Base-by-base conservation (phyloP, 1,140 invertebrate genomes). In the Chionoecetes opilio region DNA sequence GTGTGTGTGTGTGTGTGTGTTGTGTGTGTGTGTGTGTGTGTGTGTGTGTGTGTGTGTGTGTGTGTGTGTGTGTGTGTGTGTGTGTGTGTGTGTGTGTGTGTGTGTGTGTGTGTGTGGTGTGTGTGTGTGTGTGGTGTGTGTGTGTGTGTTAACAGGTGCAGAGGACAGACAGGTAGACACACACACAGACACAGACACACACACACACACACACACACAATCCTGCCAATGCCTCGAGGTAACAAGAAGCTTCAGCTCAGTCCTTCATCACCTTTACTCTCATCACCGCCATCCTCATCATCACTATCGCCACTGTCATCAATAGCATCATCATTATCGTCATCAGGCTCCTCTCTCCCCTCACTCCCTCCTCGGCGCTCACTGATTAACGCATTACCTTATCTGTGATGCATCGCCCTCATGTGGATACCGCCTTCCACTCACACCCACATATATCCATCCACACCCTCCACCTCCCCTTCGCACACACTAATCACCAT, bases 171-270 rank as follows among this genome's bases (percentile, higher is more conserved):
- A 87, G 31, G 35, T 32, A 87, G 31, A 87, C 85, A 87, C 85
- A 87, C 85, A 87, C 85, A 87, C 85, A 87, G 31, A 87, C 85
- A 87, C 85, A 87, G 31, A 87, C 85, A 87, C 85, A 87, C 85
- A 87, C 85, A 87, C 85, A 87, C 85, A 87, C 85, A 87, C 85
- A 87, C 2, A 87, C 29, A 87, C 26, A 32, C 26, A 87, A 17
- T 21, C 29, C 31, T 87, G 85, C 37, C 37, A 87, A 14, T 32
- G 35, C 85, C 85, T 87, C 32, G 17, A 35, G 37, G 86, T 37
- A 38, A 37, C 86, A 38, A 8, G 2, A 29, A 26, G 26, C 35
- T 38, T 86, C 3, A 86, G 5, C 32, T 14, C 21, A 34, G 37
- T 86, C 37, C 35, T 86, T 32, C 84, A 38, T 86, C n/a, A 21